Conservation (phyloP, 53 echinoderm and acorn worm genomes). For the Holothuria leucospilota region DNA sequence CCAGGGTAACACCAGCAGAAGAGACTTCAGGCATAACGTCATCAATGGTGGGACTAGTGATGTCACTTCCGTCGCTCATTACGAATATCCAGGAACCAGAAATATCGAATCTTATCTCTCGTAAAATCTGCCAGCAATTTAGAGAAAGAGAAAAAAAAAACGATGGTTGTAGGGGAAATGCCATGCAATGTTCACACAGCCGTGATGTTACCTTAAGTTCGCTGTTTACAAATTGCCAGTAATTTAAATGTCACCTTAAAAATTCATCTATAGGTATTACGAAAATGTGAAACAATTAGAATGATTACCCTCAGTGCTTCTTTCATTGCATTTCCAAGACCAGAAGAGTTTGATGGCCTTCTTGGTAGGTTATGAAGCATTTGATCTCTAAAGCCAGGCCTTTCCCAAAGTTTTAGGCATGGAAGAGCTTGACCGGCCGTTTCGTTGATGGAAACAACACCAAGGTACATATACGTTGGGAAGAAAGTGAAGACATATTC, state of each 20-base stretch:
- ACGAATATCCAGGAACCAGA: conserved; percentile 42
- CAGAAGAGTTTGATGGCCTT: conserved; percentile 9
- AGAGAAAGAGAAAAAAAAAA: neutral
- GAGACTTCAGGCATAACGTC: conserved; percentile 16
- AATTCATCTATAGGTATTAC: no score
- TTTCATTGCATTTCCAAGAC: conserved; percentile 48
- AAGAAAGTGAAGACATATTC: conserved; percentile 40
- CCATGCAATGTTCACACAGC: neutral
- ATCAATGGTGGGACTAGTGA: conserved; percentile 20
- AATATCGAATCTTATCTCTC: neutral
- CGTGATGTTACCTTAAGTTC: neutral
- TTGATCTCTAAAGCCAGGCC: neutral
- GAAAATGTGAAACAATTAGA: no score
- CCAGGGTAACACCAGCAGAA: conserved; percentile 39
- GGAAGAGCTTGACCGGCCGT: conserved; percentile 35
- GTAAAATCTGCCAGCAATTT: neutral
- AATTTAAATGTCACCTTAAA: no score
- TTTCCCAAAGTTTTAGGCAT: conserved; percentile 52
- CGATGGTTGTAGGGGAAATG: neutral
- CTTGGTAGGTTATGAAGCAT: conserved; percentile 38
- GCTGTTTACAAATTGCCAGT: no score
- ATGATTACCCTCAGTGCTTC: neutral
- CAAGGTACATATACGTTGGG: conserved; percentile 42
- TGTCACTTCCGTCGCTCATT: conserved; percentile 63
- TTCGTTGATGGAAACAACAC: conserved; percentile 43